phyloP scores from a whole-genome alignment of 2,888 invertebrate species.

The Encarsia formosa region DNA sequence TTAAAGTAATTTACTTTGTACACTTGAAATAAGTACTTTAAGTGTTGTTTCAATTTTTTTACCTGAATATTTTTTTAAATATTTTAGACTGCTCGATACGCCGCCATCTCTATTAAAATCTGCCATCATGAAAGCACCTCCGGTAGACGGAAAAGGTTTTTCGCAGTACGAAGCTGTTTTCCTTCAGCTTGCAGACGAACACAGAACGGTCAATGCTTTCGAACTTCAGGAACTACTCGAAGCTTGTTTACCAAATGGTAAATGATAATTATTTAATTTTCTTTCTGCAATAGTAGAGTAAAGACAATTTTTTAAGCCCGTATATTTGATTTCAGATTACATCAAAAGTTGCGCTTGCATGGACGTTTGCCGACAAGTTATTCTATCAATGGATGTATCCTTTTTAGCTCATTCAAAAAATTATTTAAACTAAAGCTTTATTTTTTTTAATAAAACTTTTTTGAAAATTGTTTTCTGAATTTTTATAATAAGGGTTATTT shows the following conservation, averaged over 20 bases:
- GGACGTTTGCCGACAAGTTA: constrained; percentile 87
- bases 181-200: constrained; percentile 84
- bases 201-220: constrained; percentile 83
- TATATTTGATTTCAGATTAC: constrained; percentile 61
- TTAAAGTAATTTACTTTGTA: constrained; percentile 69
- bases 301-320: not conserved
- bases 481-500: too few species aligned
- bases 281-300: too few species aligned
- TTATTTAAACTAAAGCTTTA: not conserved
- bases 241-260: constrained; percentile 81
- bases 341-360: constrained; percentile 91
- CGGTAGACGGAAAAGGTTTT: constrained; percentile 69
- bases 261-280: too few species aligned
- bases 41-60: too few species aligned
- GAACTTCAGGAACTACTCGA: constrained; percentile 86
- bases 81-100: constrained; percentile 56
- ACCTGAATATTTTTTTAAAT: too few species aligned
- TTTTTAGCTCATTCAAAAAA: constrained; percentile 31
- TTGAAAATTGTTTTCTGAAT: not conserved
- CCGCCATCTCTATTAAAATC: constrained; percentile 67
- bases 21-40: too few species aligned
- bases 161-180: constrained; percentile 87
- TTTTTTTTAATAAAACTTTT: not conserved
- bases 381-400: constrained; percentile 85
- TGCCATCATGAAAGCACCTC: constrained; percentile 72